Conservation (phyloP, 1,140 invertebrate genomes). For the Eciton burchellii region DNA sequence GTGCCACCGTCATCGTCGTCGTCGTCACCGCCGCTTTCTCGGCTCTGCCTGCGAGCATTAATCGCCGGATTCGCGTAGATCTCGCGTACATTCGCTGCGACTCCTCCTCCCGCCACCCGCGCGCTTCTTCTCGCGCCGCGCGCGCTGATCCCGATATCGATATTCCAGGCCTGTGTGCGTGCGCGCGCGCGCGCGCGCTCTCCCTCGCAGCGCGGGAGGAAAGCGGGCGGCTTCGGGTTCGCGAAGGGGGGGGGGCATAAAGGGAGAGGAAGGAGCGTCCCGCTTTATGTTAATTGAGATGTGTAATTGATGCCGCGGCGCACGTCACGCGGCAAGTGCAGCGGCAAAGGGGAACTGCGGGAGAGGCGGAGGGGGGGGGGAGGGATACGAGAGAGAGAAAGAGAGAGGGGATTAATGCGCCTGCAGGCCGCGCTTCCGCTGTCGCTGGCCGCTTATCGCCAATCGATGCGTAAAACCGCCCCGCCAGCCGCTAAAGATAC, state of each 20-base stretch:
- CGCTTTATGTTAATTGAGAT: constrained; percentile 31
- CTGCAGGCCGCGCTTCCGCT: constrained; percentile 13
- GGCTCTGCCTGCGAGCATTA: neutral
- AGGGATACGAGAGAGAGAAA: no score
- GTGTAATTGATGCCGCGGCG: constrained; percentile 34
- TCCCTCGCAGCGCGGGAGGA: no score
- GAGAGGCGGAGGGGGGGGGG: no score
- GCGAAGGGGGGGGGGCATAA: neutral
- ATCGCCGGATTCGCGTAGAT: constrained; percentile 27
- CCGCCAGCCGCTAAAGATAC: constrained; percentile 25
- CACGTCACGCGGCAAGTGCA: no score
- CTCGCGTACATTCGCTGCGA: no score
- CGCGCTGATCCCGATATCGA: neutral
- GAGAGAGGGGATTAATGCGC: neutral
- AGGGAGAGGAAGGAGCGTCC: neutral
- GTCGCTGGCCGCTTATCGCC: constrained; percentile 33
- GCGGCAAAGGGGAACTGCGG: no score
- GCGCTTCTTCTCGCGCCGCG: neutral
- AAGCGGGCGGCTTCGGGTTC: neutral
- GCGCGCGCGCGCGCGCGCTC: no score
- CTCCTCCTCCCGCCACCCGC: neutral
- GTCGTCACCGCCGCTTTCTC: neutral
- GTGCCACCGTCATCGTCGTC: no score
- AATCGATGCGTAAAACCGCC: constrained; percentile 47
- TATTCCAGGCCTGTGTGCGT: no score